Base-by-base conservation (phyloP, 2,888 invertebrate genomes). In the Latrodectus elegans region DNA sequence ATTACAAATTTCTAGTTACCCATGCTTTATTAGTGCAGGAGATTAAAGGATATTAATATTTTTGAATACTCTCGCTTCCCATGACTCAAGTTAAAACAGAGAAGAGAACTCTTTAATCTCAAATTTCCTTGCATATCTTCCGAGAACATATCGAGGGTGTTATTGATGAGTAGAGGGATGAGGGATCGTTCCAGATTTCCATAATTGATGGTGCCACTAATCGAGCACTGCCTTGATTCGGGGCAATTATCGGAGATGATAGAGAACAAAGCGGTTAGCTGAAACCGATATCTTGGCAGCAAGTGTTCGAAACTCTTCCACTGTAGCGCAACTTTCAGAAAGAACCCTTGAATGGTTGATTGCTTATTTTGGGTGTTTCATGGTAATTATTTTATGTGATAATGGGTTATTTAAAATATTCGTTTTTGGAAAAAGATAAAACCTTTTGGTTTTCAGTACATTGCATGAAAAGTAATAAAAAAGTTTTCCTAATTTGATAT, bases 211-310 rank as follows among this genome's bases (percentile, higher is more conserved):
- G 72, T 65, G 55, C 72, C 72, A 52, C 77, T 84, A 84, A 84
- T 84, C 84, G 71, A 72, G 75, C 68, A 22, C 75, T 26, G 60
- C 17, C 67, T n/a, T 65, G 68, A 60, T 60, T 10, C n/a, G 65
- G 49, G 74, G 84, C 84, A 84, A 84, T 84, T 84, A 84, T 78
- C 77, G 67, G 77, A 84, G 84, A 84, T 84, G 76, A 83, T 76
- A 52, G 76, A 70, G 64, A 38, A 9, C 52, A 22, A 11, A 65
- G 64, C 51, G 64, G 72, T 71, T 71, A 79, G 71, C 17, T 83
- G 83, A 64, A 83, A 83, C 83, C 70, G 70, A 83, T 38, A 38
- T 38, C 38, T 38, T 38, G 70, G 26, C 38, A 14, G 9, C 38
- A 38, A 9, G 49, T 38, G 49, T n/a, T n/a, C 71, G 15, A 22